Conservation (phyloP, 2,797 vertebrate species). For the Lepidocolaptes lacrymiger region DNA sequence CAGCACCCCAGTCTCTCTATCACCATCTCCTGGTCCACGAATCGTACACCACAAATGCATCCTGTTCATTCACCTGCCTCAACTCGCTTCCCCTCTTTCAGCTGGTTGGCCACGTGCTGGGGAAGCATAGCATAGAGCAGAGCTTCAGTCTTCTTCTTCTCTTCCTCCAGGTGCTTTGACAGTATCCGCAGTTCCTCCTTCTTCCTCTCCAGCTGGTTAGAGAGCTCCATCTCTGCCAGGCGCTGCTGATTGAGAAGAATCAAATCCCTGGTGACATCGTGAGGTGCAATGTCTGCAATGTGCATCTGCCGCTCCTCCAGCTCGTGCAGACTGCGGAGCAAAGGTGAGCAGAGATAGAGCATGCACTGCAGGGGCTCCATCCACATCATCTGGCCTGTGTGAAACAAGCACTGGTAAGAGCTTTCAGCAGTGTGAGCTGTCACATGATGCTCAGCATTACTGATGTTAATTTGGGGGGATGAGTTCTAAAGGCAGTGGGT, state of each 20-base stretch:
- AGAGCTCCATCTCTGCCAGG: constrained; percentile 84
- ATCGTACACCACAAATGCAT: background rate
- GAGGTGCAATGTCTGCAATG: constrained; percentile 83
- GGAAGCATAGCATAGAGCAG: constrained; percentile 85
- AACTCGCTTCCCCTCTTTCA: constrained; percentile 83
- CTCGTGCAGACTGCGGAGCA: constrained; percentile 80
- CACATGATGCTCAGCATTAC: background rate
- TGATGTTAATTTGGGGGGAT: background rate
- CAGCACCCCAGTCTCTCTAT: background rate
- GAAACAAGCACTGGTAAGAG: background rate
- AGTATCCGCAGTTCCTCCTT: constrained; percentile 81
- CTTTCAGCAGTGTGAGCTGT: background rate
- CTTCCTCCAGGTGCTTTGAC: constrained; percentile 82
- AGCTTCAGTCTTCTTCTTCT: constrained; percentile 82
- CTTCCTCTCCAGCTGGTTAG: constrained; percentile 84
- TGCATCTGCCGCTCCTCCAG: constrained; percentile 84
- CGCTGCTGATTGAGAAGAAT: constrained; percentile 85
- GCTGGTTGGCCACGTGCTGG: constrained; percentile 83
- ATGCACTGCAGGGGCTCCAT: constrained; percentile 80
- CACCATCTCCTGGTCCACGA: background rate
- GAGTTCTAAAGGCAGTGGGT: background rate
- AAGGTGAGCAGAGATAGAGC: constrained; percentile 83
- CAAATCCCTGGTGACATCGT: constrained; percentile 82
- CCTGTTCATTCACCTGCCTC: constrained; percentile 80
- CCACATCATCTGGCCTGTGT: constrained; percentile 86